phyloP scores from a whole-genome alignment of 2,113 vertebrate genomes.

The Columba livia region DNA sequence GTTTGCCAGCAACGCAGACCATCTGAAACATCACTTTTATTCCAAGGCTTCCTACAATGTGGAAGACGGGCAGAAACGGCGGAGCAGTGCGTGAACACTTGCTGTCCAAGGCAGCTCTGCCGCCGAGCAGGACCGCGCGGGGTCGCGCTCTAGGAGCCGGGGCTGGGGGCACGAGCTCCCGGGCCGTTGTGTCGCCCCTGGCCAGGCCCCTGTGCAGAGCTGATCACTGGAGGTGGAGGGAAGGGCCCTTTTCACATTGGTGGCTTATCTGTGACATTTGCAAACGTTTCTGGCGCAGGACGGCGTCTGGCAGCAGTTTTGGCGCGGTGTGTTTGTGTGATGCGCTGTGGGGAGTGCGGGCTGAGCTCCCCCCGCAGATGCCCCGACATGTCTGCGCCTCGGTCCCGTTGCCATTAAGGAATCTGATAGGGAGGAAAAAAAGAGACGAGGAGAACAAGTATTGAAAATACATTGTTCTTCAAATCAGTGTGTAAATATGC shows the following conservation, averaged over 20 bases:
- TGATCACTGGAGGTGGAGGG: not conserved
- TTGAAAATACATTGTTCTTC: not conserved
- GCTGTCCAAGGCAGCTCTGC: too few species aligned
- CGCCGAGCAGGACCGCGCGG: too few species aligned
- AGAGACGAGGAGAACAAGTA: not conserved
- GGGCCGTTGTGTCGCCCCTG: not conserved
- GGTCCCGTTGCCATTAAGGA: not conserved
- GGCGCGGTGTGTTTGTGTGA: not conserved
- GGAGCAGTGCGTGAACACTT: too few species aligned
- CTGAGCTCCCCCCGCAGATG: not conserved
- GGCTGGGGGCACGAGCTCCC: too few species aligned
- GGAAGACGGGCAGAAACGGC: not conserved
- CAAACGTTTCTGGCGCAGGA: not conserved
- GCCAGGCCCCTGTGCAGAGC: not conserved
- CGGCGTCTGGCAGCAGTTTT: not conserved
- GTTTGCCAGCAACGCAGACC: not conserved
- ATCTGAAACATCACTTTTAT: not conserved
- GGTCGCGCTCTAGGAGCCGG: too few species aligned
- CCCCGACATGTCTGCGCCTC: not conserved
- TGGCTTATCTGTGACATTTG: not conserved
- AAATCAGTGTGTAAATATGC: not conserved
- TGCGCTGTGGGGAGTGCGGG: not conserved
- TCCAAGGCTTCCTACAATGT: not conserved
- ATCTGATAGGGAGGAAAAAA: not conserved
- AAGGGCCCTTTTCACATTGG: not conserved